Base-by-base conservation (phyloP, 2,888 invertebrate genomes). In the Chrysolina oricalcia region DNA sequence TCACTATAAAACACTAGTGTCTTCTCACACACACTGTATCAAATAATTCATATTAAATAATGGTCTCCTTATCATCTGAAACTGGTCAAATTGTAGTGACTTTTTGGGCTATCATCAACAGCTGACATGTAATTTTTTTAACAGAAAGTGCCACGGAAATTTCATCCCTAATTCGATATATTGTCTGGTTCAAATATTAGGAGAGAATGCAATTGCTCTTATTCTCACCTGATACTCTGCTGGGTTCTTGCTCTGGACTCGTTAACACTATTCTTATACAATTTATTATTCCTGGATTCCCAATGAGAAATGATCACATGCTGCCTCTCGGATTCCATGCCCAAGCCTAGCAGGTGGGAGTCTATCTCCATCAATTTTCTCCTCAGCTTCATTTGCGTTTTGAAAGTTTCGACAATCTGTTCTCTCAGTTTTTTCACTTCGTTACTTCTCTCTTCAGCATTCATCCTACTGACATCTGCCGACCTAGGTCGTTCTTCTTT, bases 311-410 rank as follows among this genome's bases (percentile, higher is more conserved):
- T 96, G 64, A 97, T 93, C 76, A 96, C 93, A 84, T 97, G 96
- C 84, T 97, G 96, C 59, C 96, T 91, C 87, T 97, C 97, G 0
- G 96, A 95, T 83, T 98, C 97, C 84, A 97, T 91, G 46, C 96
- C 96, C 63, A 97, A 90, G 1, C 97, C 96, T 80, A 97, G 89
- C 69, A 97, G 90, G 84, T 96, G 95, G 81, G 96, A 97, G 88
- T 98, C 98, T 13, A 98, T 91, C 87, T 98, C 97, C 92, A 98
- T 94, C 35, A 98, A 90, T 70, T 95, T 93, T 43, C 96, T 91
- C 82, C 97, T 91, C 46, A 97, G 89, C 78, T 96, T 93, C 97
- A 98, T 97, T 88, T 98, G 97, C 81, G 96, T 97, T 85, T 96
- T 96, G 87, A 98, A 98, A 0, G 96, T 95, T 0, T 94, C 92